Evolutionary conservation across 64 coral and sea anemone species (phyloP), one percentile per base, ranked within the genome.

Genomic region (Montipora efflorescens): DNA sequence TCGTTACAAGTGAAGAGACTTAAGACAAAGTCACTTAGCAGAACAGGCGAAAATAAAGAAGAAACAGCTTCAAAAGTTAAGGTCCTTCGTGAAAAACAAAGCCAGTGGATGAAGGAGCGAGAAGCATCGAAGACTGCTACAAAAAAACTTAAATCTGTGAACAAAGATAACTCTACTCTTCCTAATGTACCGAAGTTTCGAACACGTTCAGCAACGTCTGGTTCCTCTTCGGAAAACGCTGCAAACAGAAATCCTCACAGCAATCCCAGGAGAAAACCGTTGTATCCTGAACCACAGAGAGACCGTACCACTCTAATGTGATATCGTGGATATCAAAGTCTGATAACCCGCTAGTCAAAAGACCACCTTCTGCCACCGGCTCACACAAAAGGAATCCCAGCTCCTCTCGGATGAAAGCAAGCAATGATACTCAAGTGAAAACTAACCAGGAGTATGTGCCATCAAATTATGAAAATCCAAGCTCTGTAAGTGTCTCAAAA

Each of bases 31-130:
- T 16, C 62, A 25, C 59, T 73, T 1, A 88, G 20, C 8, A 91
- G 77, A 93, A 90, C 87, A 20, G 49, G 80, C 43, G 83, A 81
- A 9, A 47, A 74, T 7, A 93, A 90, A 21, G 95, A 94, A 48
- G 89, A 92, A 57, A 94, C 95, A 4, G 74, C 87, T 43, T 92
- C 94, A 76, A 99, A 99, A 95, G 92, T 96, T 15, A 78, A 93
- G 21, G 70, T 88, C 59, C 94, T 99, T 9, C 91, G 91, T 50
- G 92, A 99, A 72, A 92, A 93, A 88, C 98, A 99, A 69, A 90
- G 76, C 67, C 79, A 90, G 6, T 99, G 98, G 98, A 96, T 99
- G 95, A 91, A 81, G 84, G 89, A 99, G 50, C 77, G 98, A 84
- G 98, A 99, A 66, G 90, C 66, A 2, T 87, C 90, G 1, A 95